Evolutionary conservation across 1,140 invertebrate genomes (phyloP).

Genomic region (Neomicropteryx cornuta): DNA sequence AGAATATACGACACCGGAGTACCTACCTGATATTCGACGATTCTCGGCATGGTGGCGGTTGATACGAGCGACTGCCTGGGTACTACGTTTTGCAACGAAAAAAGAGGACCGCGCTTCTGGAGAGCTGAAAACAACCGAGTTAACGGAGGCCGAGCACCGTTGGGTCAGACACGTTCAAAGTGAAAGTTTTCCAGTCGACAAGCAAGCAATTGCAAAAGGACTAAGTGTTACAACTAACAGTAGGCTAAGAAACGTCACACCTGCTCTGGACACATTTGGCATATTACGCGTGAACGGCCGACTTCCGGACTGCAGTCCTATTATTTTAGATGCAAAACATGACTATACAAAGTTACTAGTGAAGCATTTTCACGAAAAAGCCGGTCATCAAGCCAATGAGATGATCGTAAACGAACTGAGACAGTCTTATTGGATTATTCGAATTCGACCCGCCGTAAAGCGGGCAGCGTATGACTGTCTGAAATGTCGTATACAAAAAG

Average conservation of each 20-base stretch:
- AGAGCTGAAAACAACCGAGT: constrained; percentile 2
- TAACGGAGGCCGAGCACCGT: background rate
- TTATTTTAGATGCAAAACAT: constrained; percentile 10
- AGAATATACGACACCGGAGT: background rate
- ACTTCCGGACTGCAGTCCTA: constrained; percentile 1
- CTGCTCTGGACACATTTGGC: constrained; percentile 6
- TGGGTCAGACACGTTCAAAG: constrained; percentile 4
- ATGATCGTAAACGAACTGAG: constrained; percentile 12
- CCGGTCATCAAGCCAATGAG: constrained; percentile 12
- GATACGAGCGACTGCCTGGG: constrained; percentile 6
- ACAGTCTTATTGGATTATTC: constrained; percentile 8
- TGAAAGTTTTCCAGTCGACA: constrained; percentile 3
- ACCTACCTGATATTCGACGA: constrained; percentile 3
- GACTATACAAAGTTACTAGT: constrained; percentile 13
- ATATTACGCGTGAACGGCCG: constrained; percentile 6
- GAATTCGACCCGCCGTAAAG: background rate
- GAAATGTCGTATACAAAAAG: constrained; percentile 7
- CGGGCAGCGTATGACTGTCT: background rate
- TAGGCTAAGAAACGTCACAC: background rate
- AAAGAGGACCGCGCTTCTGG: background rate
- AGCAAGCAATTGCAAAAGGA: background rate
- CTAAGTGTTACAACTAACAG: background rate
- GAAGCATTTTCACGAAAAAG: constrained; percentile 9
- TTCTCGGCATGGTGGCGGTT: constrained; percentile 10
- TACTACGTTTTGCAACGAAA: background rate